Evolutionary conservation across 2,113 vertebrate species (phyloP), one percentile per base, ranked within the genome.

Genomic region (Limnothrissa miodon): DNA sequence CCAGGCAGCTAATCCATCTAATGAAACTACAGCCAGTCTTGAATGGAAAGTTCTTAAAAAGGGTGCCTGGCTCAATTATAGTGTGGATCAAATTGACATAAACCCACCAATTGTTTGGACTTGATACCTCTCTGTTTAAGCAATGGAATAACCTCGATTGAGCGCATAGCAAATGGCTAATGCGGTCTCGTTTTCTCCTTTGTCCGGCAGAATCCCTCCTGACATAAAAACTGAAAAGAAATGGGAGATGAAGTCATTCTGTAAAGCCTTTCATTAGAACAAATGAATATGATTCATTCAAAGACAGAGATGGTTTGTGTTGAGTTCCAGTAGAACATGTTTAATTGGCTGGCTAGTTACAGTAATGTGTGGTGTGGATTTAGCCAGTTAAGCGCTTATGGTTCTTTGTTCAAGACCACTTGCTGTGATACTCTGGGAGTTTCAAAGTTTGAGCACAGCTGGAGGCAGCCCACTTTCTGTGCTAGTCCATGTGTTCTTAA

Each of bases 201-300:
- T 45, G 80, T 83, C 80, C 86, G 51, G 45, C 10, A 45, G 53
- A 80, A 42, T 85, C 81, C 51, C 81, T 45, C 80, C 42, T 78
- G 85, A 83, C 85, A 87, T 85, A 85, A 86, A 80, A 80, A 81
- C 82, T n/a, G 79, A 74, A 48, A 51, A 84, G 84, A 84, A 83
- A 56, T 62, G 66, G 82, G 80, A 81, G 83, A 87, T 84, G 78
- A 89, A 86, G 83, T 79, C 48, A 62, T 39, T 59, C 56, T 82
- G 45, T 81, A 45, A 82, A 74, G 80, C 88, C 83, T 78, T 89
- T 89, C 79, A 86, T 87, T 87, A 39, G 78, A 78, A 74, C 59
- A 85, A 86, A 84, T 88, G 79, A 88, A 88, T 84, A 83, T 62
- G 87, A 88, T 80, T 83, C 82, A 83, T 84, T 88, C 87, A 70